Base-by-base conservation (phyloP, 2,888 invertebrate genomes). In the Drosophila falleni region DNA sequence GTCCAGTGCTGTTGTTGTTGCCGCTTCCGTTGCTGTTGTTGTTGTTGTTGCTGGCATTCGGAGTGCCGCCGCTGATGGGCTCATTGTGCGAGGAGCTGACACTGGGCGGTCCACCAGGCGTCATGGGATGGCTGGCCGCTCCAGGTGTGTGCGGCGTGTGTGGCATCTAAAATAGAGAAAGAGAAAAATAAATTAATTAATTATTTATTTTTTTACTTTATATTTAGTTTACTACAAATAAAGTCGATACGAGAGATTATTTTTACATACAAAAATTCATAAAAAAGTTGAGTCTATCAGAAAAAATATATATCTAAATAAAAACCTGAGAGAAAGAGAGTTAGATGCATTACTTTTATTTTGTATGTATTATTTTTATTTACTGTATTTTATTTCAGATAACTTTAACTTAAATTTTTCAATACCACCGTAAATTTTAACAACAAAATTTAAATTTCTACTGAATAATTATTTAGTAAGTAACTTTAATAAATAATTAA, bases 141-240 rank as follows among this genome's bases (percentile, higher is more conserved):
- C 94, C 96, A 89, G 94, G 97, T 89, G 95, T 97, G 93, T 94
- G 97, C 90, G 94, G 97, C 91, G 93, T 95, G 89, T 96, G 96
- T 11, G 96, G 97, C 95, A 96, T 96, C 95, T 96, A 60, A 4
- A 11, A 47, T 16, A 19, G 41, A 19, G 0, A 3, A 2, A 15
- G 15, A 26, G 6, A 8, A 5, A 11, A n/a, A 2, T 4, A 16
- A 11, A 0, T 3, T 9, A 31, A 9, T 42, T 13, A 19, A 4
- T 5, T 19, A 42, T n/a, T 16, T 37, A 6, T 16, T 15, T 5
- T 11, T 13, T 19, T 1, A 3, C 16, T 41, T 35, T 35, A 3
- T 3, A 13, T 13, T 13, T 35, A 13, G 13, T 35, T 35, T 5
- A 31, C 31, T 8, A 13, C 35, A 35, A 35, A 13, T 35, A 35